Evolutionary conservation across 2,113 vertebrate genomes (phyloP).

Genomic region (Pluvianellus socialis): DNA sequence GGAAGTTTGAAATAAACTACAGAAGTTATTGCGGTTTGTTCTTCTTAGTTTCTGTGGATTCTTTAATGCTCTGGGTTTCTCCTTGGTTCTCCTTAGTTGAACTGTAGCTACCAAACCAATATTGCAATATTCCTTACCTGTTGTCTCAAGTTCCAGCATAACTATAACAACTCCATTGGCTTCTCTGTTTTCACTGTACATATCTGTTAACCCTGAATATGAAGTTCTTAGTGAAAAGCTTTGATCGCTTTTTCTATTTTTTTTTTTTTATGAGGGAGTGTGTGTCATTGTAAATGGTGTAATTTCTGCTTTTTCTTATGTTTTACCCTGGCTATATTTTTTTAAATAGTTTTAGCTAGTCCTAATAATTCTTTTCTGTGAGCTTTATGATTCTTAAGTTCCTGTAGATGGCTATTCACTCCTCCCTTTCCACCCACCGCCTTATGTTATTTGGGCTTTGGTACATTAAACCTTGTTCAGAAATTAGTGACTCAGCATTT

Average conservation of each 20-base stretch:
- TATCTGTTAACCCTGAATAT: not conserved
- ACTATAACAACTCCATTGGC: not conserved
- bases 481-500: not conserved
- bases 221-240: not conserved
- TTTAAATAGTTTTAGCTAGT: not conserved
- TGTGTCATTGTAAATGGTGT: not conserved
- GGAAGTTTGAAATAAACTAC: not conserved
- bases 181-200: not conserved
- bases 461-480: not conserved
- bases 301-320: not conserved
- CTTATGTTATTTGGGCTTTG: not conserved
- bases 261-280: not conserved
- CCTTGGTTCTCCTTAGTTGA: not conserved
- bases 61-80: not conserved
- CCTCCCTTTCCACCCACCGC: too few relatives aligned
- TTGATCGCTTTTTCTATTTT: not conserved
- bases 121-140: conserved; percentile 20
- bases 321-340: not conserved
- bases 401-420: not conserved
- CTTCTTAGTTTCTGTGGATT: not conserved
- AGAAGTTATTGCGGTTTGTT: conserved; percentile 12
- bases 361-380: not conserved
- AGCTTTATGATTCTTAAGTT: not conserved
- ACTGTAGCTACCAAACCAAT: not conserved
- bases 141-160: not conserved